phyloP scores from a whole-genome alignment of 2,797 vertebrate species.

The Toxotes lorentzi region DNA sequence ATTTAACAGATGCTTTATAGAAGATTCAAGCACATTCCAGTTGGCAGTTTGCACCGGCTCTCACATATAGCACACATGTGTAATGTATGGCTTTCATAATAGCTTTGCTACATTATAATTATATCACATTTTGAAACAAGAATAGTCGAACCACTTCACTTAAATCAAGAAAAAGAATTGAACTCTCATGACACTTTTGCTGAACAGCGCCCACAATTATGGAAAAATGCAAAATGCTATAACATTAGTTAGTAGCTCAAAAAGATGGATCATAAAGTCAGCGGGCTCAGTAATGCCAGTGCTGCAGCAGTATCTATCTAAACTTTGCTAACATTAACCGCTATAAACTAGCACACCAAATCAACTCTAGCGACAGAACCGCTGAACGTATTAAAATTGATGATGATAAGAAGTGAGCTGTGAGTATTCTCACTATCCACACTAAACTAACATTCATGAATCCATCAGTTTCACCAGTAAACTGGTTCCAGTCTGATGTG shows the following conservation, averaged over 20 bases:
- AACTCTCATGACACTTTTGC: neutral
- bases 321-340: neutral
- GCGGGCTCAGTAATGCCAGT: neutral
- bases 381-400: neutral
- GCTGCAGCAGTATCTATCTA: neutral
- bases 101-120: neutral
- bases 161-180: neutral
- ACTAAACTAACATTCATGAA: neutral
- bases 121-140: neutral
- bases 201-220: neutral
- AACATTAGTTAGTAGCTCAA: neutral
- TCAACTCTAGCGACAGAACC: neutral
- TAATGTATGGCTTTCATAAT: neutral
- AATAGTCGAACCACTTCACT: neutral
- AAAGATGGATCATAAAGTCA: neutral
- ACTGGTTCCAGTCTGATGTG: neutral
- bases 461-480: conserved; percentile 1
- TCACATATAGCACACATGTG: neutral
- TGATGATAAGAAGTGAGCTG: neutral
- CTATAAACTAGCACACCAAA: neutral
- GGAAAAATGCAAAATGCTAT: neutral
- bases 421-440: neutral
- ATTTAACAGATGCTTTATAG: conserved; percentile 20
- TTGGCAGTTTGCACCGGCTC: conserved; percentile 12
- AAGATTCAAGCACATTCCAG: conserved; percentile 12